Evolutionary conservation across 2,888 invertebrate species (phyloP), one percentile per base, ranked within the genome.

Genomic region (Opisthograptis luteolata): DNA sequence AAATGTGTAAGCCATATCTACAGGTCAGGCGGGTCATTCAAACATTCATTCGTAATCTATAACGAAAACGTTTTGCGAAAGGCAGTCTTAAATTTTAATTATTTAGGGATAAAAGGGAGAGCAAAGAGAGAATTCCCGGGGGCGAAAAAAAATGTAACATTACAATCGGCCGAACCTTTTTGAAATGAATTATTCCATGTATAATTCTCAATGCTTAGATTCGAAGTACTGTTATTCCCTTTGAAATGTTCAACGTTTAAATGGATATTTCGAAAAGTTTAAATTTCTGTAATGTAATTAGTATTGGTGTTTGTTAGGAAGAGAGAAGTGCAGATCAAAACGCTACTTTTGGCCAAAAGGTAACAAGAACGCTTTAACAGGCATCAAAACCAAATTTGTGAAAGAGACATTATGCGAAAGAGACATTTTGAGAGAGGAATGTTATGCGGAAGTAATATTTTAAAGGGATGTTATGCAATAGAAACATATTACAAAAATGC

Each of bases 171-270:
- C 56, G 69, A 60, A 64, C 66, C 70, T 70, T 72, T 71, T 68
- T 65, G 66, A 70, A 58, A 76, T 77, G 68, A 76, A 81, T 79
- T 75, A 74, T 76, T 76, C 70, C 58, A 68, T 68, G 67, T 73
- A 70, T 73, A 70, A 70, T 73, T 73, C 67, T 64, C 59, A 39
- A 52, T 45, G 47, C 48, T 76, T 73, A 61, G 64, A 70, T 65
- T 67, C 66, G 70, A 73, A 72, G 75, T 64, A 62, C 61, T 63
- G 22, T 62, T 62, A 59, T 70, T 61, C 60, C 64, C 66, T 73
- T 73, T 68, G 66, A 64, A 61, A 58, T 60, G 48, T 35, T n/a
- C 7, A 15, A 8, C n/a, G 17, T 32, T 49, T 39, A 28, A 39
- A 50, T 31, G 31, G 31, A 36, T 42, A 24, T 42, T 48, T 48